Conservation (phyloP, 2,113 vertebrate species). For the Saimiri boliviensis region DNA sequence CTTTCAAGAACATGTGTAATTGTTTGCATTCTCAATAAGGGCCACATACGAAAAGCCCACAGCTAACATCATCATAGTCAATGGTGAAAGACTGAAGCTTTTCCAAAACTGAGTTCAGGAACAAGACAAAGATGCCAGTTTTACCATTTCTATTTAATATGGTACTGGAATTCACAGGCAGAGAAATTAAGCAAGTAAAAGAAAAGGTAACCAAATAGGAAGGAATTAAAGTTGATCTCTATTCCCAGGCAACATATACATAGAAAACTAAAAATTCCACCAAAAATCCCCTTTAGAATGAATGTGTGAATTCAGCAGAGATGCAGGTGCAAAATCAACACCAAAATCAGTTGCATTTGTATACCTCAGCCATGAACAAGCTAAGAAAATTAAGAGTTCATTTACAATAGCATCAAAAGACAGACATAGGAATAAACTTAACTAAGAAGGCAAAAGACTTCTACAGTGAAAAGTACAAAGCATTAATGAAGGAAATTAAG, state of each 20-base stretch:
- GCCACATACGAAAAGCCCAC: not conserved
- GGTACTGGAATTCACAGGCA: not conserved
- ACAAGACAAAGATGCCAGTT: not conserved
- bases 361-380: not conserved
- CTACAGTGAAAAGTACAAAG: not conserved
- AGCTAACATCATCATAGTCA: not conserved
- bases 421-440: not conserved
- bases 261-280: not conserved
- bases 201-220: not conserved
- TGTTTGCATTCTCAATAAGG: not conserved
- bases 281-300: not conserved
- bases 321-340: not conserved
- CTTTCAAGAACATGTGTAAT: not conserved
- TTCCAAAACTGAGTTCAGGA: not conserved
- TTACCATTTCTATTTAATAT: not conserved
- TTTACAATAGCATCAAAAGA: not conserved
- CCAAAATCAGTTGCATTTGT: not conserved
- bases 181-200: not conserved
- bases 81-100: not conserved
- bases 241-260: not conserved
- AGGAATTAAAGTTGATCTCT: not conserved
- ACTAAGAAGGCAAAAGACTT: not conserved
- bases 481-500: not conserved
- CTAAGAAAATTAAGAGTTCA: constrained; percentile 1
- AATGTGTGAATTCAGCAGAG: not conserved